Conservation (phyloP, 2,888 invertebrate genomes). For the Seladonia tumulorum region DNA sequence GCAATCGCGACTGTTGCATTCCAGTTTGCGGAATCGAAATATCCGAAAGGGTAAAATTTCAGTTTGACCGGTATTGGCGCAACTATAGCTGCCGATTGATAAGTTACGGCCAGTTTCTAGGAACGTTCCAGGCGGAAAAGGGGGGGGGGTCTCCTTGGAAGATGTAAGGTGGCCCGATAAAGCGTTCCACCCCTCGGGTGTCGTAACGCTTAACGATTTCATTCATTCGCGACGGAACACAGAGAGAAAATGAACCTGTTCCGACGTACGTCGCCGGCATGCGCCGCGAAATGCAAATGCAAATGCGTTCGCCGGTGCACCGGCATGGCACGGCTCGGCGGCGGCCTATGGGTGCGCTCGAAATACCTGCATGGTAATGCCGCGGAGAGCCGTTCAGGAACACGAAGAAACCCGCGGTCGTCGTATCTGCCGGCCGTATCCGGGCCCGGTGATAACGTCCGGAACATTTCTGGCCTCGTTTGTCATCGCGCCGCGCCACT, state of each 20-base stretch:
- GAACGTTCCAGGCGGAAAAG: background rate
- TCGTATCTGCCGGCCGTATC: conserved; percentile 65
- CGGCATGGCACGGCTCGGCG: background rate
- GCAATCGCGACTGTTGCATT: too few species aligned
- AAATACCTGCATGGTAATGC: conserved; percentile 56
- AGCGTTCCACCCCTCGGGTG: conserved; percentile 39
- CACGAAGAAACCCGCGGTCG: conserved; percentile 55
- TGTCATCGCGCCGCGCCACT: conserved; percentile 55
- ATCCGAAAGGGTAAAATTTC: background rate
- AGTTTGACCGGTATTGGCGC: background rate
- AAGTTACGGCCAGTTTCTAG: background rate
- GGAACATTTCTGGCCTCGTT: conserved; percentile 65
- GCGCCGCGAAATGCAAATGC: conserved; percentile 52
- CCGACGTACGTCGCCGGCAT: conserved; percentile 54
- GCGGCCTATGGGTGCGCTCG: conserved; percentile 39
- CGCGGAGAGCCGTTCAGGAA: conserved; percentile 23
- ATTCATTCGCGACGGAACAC: conserved; percentile 61
- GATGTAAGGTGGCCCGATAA: conserved; percentile 44
- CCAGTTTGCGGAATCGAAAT: background rate
- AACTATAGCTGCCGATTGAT: background rate
- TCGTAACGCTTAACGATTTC: conserved; percentile 68
- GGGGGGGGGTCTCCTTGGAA: background rate
- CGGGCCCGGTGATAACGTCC: conserved; percentile 65
- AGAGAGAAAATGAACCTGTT: conserved; percentile 69
- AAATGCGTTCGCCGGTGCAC: conserved; percentile 47